These are phyloP conservation scores for Scaptomyza pallida DNA, from an alignment of 1,140 invertebrate species.

Conservation along the genomic window DNA sequence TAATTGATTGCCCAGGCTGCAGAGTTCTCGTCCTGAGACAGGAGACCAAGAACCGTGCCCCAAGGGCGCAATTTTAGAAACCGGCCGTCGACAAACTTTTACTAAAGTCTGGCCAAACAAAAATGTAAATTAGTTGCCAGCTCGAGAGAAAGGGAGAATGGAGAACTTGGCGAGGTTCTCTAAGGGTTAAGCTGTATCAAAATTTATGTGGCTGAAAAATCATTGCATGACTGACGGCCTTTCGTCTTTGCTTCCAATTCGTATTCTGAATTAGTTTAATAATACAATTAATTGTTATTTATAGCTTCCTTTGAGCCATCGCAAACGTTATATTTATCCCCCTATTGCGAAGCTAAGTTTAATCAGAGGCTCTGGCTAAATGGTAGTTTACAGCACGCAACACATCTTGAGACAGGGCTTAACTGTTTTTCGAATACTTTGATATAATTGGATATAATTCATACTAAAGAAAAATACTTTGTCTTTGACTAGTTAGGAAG, in stretches of 20 bases:
- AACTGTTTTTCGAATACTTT: conserved; percentile 50
- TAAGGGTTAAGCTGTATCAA: conserved; percentile 14
- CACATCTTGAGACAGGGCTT: conserved; percentile 19
- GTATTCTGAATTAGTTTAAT: conserved; percentile 74
- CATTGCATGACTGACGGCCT: conserved; percentile 78
- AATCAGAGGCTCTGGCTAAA: conserved; percentile 32
- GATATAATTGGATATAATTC: conserved; percentile 30
- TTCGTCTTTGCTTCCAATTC: conserved; percentile 49
- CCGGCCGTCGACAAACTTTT: conserved; percentile 34
- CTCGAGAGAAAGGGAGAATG: conserved; percentile 1
- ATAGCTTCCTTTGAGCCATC: conserved; percentile 66
- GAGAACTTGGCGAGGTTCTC: conserved; percentile 9
- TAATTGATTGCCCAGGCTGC: conserved; percentile 64
- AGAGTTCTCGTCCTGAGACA: conserved; percentile 17
- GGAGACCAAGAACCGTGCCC: conserved; percentile 14
- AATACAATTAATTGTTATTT: conserved; percentile 82
- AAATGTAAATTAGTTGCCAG: conserved; percentile 70
- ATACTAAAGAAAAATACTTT: not conserved
- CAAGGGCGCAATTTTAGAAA: conserved; percentile 72
- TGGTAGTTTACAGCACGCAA: conserved; percentile 71
- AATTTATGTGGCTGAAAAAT: conserved; percentile 60
- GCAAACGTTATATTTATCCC: conserved; percentile 53
- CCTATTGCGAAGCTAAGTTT: conserved; percentile 16
- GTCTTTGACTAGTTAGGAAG: not conserved
- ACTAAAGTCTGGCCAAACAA: conserved; percentile 52